Conservation (phyloP, 2,888 invertebrate species). For the Lathronympha strigana region DNA sequence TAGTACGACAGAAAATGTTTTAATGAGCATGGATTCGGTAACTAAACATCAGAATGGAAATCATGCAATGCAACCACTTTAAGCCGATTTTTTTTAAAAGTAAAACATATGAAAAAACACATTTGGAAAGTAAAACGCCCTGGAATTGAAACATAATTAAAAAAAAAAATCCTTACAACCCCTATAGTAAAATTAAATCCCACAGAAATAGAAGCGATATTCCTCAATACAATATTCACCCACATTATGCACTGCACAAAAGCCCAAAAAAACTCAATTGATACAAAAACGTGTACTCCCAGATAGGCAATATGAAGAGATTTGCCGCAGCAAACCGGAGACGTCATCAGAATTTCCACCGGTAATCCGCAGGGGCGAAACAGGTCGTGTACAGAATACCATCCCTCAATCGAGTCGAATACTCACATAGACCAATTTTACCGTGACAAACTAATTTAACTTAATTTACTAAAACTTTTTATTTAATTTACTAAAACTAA, state of each 20-base stretch:
- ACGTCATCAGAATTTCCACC: slow-evolving; percentile 42
- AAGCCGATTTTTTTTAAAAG: too few species aligned
- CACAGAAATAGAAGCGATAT: not conserved
- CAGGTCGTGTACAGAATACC: slow-evolving; percentile 6
- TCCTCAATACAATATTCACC: not conserved
- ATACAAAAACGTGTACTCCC: slow-evolving; percentile 10
- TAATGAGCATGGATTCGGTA: too few species aligned
- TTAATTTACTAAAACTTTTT: too few species aligned
- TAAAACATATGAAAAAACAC: too few species aligned
- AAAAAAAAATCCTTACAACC: too few species aligned
- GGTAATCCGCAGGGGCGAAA: slow-evolving; percentile 36
- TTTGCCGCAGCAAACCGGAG: slow-evolving; percentile 35
- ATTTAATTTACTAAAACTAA: too few species aligned
- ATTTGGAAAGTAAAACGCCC: too few species aligned
- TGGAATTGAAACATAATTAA: too few species aligned
- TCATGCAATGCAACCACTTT: too few species aligned
- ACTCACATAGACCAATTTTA: not conserved
- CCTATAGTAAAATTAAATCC: too few species aligned
- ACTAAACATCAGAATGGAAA: too few species aligned
- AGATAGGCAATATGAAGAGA: slow-evolving; percentile 26
- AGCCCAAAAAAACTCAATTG: slow-evolving; percentile 9
- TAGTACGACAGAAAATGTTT: too few species aligned
- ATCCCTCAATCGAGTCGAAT: not conserved
- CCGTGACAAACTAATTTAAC: not conserved
- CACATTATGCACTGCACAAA: not conserved